These are phyloP conservation scores for Chymomyza amoena DNA, from an alignment of 2,888 invertebrate genomes.

Conservation along the genomic window DNA sequence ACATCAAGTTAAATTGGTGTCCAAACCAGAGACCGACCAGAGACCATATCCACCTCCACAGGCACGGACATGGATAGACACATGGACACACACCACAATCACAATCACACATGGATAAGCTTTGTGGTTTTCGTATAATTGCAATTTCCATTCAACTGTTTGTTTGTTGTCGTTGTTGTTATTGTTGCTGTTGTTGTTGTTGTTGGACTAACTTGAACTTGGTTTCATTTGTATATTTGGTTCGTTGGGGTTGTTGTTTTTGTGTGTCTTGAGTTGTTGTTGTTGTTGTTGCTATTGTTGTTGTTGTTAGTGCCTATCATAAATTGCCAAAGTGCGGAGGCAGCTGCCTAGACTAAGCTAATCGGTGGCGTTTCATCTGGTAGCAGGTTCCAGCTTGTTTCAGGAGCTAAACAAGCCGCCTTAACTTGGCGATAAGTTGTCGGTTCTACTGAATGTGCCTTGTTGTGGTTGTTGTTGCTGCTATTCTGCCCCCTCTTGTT, in stretches of 20 bases:
- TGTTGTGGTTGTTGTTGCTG: slow-evolving; percentile 13
- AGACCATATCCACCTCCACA: slow-evolving; percentile 5
- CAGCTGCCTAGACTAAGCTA: slow-evolving; percentile 52
- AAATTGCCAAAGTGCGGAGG: slow-evolving; percentile 55
- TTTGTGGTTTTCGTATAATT: slow-evolving; percentile 47
- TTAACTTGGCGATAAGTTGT: slow-evolving; percentile 16
- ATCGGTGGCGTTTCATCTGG: slow-evolving; percentile 69
- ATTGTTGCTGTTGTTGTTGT: not conserved
- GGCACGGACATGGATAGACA: not conserved
- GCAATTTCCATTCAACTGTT: slow-evolving; percentile 68
- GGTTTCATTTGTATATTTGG: slow-evolving; percentile 48
- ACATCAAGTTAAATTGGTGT: slow-evolving; percentile 8
- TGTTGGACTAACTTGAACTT: slow-evolving; percentile 25
- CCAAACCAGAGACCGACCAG: slow-evolving; percentile 7
- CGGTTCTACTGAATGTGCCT: not conserved
- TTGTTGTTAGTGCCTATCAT: slow-evolving; percentile 68
- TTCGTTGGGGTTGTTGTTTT: not conserved
- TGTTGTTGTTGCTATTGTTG: slow-evolving; percentile 38
- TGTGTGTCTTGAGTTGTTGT: slow-evolving; percentile 28
- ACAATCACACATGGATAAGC: slow-evolving; percentile 22
- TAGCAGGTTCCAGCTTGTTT: not conserved
- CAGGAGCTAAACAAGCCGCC: slow-evolving; percentile 1
- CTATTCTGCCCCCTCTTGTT: slow-evolving; percentile 6
- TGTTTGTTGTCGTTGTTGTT: slow-evolving; percentile 34
- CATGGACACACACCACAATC: not conserved